A percentile compares a stretch with the other conserved stretches of the same genome.
Evolutionary conservation across 2,797 vertebrate genomes (phyloP).

Genomic region (Tadarida brasiliensis): DNA sequence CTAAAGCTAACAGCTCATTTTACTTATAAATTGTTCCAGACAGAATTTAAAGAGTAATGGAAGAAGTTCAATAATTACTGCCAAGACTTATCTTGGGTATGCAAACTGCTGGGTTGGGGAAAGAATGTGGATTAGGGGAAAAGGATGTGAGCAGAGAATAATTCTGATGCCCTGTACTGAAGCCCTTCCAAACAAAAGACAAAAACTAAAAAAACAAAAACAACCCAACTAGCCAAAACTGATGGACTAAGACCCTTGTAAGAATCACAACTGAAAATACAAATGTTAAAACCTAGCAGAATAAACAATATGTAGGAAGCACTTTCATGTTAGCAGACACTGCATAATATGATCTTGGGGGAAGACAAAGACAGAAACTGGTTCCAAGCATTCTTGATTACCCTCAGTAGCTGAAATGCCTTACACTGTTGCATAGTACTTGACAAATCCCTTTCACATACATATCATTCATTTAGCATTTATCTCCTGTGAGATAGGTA

Average conservation of each 20-base stretch:
- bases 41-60: slow-evolving; percentile 5
- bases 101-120: neutral
- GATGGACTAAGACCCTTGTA: neutral
- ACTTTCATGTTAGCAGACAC: neutral
- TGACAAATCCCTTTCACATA: neutral
- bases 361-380: slow-evolving; percentile 38
- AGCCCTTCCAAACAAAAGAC: neutral
- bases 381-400: neutral
- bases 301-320: neutral
- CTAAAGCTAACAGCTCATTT: slow-evolving; percentile 16
- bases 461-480: neutral
- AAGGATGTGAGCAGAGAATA: neutral
- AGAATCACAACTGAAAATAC: slow-evolving; percentile 21
- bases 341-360: neutral
- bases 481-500: neutral
- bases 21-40: neutral
- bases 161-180: neutral
- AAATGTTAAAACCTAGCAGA: slow-evolving; percentile 30
- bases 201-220: neutral
- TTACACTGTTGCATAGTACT: neutral
- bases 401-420: neutral
- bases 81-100: slow-evolving; percentile 1
- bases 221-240: neutral
- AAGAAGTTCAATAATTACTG: neutral
- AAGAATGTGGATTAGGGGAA: neutral